Evolutionary conservation across 2,797 vertebrate species (phyloP).

Genomic region (Smutsia temminckii): DNA sequence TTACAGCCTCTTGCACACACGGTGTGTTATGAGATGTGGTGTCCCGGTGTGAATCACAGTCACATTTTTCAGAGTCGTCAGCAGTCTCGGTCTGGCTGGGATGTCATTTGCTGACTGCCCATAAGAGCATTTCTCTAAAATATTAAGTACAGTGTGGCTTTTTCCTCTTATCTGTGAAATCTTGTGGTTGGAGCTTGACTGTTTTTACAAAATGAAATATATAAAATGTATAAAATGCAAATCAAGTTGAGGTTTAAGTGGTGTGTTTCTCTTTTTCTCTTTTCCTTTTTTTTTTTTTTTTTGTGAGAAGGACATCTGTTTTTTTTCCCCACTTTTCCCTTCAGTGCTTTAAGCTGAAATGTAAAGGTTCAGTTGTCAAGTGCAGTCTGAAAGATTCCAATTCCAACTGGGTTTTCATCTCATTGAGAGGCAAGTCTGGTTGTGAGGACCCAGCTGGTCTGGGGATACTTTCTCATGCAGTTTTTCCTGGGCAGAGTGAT

Average conservation of each 20-base stretch:
- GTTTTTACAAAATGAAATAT: slow-evolving; percentile 88
- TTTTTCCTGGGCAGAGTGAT: not conserved
- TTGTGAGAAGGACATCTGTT: slow-evolving; percentile 80
- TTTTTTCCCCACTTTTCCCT: slow-evolving; percentile 62
- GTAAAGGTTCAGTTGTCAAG: slow-evolving; percentile 79
- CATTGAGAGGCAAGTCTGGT: slow-evolving; percentile 5
- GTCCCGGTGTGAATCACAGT: slow-evolving; percentile 88
- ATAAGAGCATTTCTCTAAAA: slow-evolving; percentile 86
- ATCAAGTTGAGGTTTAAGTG: slow-evolving; percentile 82
- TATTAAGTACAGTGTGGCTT: slow-evolving; percentile 87
- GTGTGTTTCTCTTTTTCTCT: not conserved
- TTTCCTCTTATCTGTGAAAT: slow-evolving; percentile 89
- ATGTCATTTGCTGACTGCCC: slow-evolving; percentile 83
- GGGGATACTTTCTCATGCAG: not conserved
- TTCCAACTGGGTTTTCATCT: slow-evolving; percentile 73
- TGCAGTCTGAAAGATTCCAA: slow-evolving; percentile 69
- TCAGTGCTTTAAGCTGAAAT: slow-evolving; percentile 70
- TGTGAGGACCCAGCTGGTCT: not conserved
- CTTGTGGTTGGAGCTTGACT: slow-evolving; percentile 87
- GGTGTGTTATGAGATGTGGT: slow-evolving; percentile 87
- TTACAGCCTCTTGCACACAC: slow-evolving; percentile 86
- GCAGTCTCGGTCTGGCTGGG: slow-evolving; percentile 87
- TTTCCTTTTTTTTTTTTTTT: not conserved
- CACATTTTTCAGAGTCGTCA: slow-evolving; percentile 89
- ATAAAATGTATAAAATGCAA: slow-evolving; percentile 83